Evolutionary conservation across 2,888 invertebrate species (phyloP), one percentile per base, ranked within the genome.

Genomic region (Chrysolina haemoptera): DNA sequence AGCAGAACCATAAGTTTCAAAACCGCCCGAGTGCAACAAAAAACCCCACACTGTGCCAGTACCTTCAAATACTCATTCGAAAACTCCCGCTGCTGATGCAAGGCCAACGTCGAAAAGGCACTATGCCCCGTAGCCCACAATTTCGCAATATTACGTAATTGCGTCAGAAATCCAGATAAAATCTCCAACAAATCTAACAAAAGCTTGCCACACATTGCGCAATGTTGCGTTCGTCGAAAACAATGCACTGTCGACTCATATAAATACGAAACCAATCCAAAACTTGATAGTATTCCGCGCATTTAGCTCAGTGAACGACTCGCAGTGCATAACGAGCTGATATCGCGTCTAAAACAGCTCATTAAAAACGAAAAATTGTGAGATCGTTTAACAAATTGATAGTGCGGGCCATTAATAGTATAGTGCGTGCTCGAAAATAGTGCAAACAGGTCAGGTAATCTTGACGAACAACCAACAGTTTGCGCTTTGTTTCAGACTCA

Each of bases 401-500:
- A 59, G 59, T 59, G 22, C 20, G 20, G 53, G 10, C 9, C 10
- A 1, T 53, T 55, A 27, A 59, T 59, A 59, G 59, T 59, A 16
- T 35, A 59, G 59, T 59, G 59, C 14, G 1, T n/a, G 18, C 18
- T 43, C 12, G 1, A 12, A 59, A 59, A 22, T 18, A 35, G 63
- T 63, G 40, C n/a, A 22, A 8, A 16, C n/a, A 46, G 14, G 27
- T 14, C 35, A 67, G 67, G 67, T 67, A 67, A 22, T 43, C 41
- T 6, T 43, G 12, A 9, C 16, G 18, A 16, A 53, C 5, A 5
- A 40, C 11, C 8, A 50, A 22, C 50, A 27, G 50, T 40, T 18
- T 43, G 53, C 10, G 20, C 18, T 53, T 67, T 67, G 55, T 67
- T 66, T 48, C 50, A 66, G 66, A 20, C 65, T 35, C 1, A 67